These are phyloP conservation scores for Girardinus metallicus DNA, from an alignment of 2,797 vertebrate species.

Conservation along the genomic window DNA sequence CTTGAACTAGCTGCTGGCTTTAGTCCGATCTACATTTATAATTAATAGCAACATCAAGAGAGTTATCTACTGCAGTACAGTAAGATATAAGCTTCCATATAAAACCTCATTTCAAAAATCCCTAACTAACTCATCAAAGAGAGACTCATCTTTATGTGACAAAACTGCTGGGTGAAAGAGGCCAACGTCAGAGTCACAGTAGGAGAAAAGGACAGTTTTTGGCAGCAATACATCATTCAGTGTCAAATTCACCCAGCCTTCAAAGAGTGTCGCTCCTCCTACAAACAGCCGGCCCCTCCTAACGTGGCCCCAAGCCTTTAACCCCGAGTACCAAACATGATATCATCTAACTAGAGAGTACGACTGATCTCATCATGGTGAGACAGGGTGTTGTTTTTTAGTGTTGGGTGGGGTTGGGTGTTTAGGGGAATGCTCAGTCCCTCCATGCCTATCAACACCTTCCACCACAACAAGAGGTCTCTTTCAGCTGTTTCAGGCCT, in stretches of 20 bases:
- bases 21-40: neutral
- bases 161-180: neutral
- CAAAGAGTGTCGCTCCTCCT: constrained; percentile 4
- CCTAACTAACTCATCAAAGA: neutral
- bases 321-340: constrained; percentile 59
- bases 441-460: constrained; percentile 65
- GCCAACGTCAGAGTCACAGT: neutral
- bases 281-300: constrained; percentile 20
- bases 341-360: constrained; percentile 60
- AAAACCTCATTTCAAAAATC: neutral
- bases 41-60: neutral
- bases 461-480: constrained; percentile 68
- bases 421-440: constrained; percentile 44
- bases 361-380: constrained; percentile 68
- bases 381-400: constrained; percentile 35
- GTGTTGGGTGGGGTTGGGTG: constrained; percentile 19
- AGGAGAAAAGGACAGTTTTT: constrained; percentile 10
- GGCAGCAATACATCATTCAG: neutral
- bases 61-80: neutral
- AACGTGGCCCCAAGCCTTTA: constrained; percentile 52
- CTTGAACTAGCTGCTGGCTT: neutral
- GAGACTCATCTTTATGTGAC: neutral
- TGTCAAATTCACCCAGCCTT: constrained; percentile 24
- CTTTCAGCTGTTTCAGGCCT: constrained; percentile 55
- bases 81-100: neutral